Percentiles rank a stretch among this genome's conserved stretches.
Conservation (phyloP, 2,113 vertebrate species). For the Clarias batrachus region DNA sequence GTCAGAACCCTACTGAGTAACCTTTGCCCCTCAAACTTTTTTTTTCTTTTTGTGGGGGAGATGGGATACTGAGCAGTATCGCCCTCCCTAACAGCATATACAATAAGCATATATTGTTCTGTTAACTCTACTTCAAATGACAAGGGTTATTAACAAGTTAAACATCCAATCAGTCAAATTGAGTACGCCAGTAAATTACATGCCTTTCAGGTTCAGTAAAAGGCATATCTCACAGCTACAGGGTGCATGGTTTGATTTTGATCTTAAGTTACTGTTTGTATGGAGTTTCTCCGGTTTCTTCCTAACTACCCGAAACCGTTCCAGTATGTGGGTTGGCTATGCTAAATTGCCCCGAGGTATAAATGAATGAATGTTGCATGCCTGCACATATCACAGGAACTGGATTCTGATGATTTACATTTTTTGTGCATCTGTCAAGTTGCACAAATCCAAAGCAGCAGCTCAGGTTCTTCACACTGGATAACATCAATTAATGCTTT, state of each 20-base stretch:
- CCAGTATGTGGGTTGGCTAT: neutral
- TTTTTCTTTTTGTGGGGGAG: too few relatives aligned
- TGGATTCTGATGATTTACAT: neutral
- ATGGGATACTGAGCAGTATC: too few relatives aligned
- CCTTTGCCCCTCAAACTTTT: constrained; percentile 38
- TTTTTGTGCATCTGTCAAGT: neutral
- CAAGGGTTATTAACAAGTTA: neutral
- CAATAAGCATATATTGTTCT: neutral
- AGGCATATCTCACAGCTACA: neutral
- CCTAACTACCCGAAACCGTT: neutral
- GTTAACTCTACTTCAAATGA: neutral
- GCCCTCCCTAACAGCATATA: too few relatives aligned
- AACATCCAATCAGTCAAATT: neutral
- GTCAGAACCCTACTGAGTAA: constrained; percentile 32
- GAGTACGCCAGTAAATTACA: neutral
- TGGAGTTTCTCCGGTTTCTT: neutral
- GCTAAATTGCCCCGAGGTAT: neutral
- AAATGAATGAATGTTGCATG: neutral
- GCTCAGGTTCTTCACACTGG: neutral
- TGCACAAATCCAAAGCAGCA: neutral
- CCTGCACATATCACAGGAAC: neutral
- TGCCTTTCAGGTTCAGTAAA: neutral
- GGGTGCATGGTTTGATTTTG: neutral
- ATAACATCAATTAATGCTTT: neutral
- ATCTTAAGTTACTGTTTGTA: neutral